A percentile compares a stretch with the other conserved stretches of the same genome.
These are phyloP conservation scores for Hapalemur alaotrensis DNA, from an alignment of 2,797 vertebrate genomes.

Conservation along the genomic window DNA sequence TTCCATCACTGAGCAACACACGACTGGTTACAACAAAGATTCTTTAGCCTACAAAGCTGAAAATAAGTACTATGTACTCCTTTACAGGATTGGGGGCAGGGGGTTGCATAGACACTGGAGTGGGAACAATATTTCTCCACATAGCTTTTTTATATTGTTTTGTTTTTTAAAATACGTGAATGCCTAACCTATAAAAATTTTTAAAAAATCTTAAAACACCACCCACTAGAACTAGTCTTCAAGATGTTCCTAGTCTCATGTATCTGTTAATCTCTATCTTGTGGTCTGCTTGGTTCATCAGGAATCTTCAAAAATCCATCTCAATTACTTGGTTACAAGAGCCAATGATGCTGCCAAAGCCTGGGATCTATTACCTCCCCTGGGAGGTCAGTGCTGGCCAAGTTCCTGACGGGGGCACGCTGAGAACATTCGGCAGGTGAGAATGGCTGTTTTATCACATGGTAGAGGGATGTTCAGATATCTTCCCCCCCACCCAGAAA, in stretches of 20 bases:
- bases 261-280: not conserved
- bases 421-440: slow-evolving; percentile 94
- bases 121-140: not conserved
- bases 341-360: slow-evolving; percentile 87
- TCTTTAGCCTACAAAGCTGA: accelerated
- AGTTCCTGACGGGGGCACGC: slow-evolving; percentile 85
- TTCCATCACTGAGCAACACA: no score
- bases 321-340: slow-evolving; percentile 15
- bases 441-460: accelerated
- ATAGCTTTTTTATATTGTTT: not conserved
- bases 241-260: not conserved
- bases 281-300: not conserved
- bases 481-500: not conserved
- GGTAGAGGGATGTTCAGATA: not conserved
- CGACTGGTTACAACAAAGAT: not conserved
- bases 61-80: not conserved
- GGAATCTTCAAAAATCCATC: not conserved
- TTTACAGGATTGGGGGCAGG: not conserved
- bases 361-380: slow-evolving; percentile 88
- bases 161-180: not conserved
- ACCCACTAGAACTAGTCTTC: not conserved
- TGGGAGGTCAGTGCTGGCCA: slow-evolving; percentile 90
- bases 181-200: not conserved
- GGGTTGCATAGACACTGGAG: not conserved
- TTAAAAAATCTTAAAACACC: not conserved